These are phyloP conservation scores for Xenopus laevis DNA, from an alignment of 2,113 vertebrate genomes.

Conservation along the genomic window DNA sequence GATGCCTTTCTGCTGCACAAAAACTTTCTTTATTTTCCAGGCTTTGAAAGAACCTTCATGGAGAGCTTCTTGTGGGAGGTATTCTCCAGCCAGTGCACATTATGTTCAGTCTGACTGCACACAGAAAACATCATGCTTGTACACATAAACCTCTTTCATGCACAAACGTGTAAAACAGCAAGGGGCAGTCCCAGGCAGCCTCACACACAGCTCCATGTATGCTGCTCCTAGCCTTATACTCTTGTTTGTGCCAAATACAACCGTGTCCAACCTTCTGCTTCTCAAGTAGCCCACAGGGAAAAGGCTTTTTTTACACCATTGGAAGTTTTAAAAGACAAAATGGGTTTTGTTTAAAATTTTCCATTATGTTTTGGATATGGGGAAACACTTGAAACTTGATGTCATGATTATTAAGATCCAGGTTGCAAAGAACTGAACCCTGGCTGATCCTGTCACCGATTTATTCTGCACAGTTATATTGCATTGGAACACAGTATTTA, in stretches of 20 bases:
- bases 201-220: neutral
- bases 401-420: constrained; percentile 23
- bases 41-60: neutral
- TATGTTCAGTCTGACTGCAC: neutral
- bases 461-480: too few relatives aligned
- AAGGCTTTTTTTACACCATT: constrained; percentile 11
- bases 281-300: constrained; percentile 16
- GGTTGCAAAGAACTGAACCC: too few relatives aligned
- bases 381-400: constrained; percentile 29
- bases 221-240: neutral
- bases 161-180: constrained; percentile 9
- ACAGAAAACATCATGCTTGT: neutral
- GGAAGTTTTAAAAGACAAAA: constrained; percentile 26
- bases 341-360: constrained; percentile 33
- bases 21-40: neutral
- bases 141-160: constrained; percentile 6
- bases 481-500: too few relatives aligned
- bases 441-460: too few relatives aligned
- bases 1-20: too few relatives aligned
- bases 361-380: constrained; percentile 17
- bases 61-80: neutral
- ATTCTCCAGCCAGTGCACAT: neutral
- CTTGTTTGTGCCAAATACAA: constrained; percentile 12
- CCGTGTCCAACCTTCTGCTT: constrained; percentile 10
- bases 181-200: neutral